These are phyloP conservation scores for Pseudolaguvia tuberculata DNA, from an alignment of 2,113 vertebrate genomes.

Conservation along the genomic window DNA sequence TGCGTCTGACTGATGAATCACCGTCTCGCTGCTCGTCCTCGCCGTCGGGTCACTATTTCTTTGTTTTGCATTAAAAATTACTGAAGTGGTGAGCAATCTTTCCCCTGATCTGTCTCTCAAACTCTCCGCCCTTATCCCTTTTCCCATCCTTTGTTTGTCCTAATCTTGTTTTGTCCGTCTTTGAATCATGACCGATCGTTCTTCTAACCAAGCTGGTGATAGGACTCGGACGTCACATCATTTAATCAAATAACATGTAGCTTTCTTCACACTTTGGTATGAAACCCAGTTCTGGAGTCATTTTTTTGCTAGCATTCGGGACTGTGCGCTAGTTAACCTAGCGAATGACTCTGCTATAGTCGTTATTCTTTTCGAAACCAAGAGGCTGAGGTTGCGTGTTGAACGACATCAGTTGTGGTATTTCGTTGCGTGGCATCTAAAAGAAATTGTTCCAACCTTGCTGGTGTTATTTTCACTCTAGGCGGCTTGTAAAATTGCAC, in stretches of 20 bases:
- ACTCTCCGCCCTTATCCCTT: neutral
- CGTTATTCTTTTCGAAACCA: neutral
- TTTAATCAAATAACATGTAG: neutral
- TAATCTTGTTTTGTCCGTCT: constrained; percentile 3
- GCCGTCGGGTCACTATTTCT: constrained; percentile 34
- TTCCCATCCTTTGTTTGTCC: constrained; percentile 15
- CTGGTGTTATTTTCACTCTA: neutral
- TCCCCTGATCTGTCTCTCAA: constrained; percentile 6
- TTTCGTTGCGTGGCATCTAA: neutral
- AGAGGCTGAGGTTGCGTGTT: neutral
- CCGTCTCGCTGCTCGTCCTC: constrained; percentile 48
- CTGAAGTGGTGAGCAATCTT: constrained; percentile 26
- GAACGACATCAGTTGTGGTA: neutral
- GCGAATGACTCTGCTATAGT: neutral
- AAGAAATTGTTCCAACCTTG: too few species aligned
- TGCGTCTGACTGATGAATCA: constrained; percentile 50
- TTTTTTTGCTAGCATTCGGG: neutral
- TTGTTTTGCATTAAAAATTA: constrained; percentile 39
- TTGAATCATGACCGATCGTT: neutral
- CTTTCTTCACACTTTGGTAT: neutral
- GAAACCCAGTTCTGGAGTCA: neutral
- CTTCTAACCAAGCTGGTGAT: neutral
- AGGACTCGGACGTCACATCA: neutral
- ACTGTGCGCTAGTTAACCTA: neutral
- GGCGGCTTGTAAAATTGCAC: neutral